Evolutionary conservation across 2,888 invertebrate species (phyloP).

Genomic region (Sinotaia quadrata): DNA sequence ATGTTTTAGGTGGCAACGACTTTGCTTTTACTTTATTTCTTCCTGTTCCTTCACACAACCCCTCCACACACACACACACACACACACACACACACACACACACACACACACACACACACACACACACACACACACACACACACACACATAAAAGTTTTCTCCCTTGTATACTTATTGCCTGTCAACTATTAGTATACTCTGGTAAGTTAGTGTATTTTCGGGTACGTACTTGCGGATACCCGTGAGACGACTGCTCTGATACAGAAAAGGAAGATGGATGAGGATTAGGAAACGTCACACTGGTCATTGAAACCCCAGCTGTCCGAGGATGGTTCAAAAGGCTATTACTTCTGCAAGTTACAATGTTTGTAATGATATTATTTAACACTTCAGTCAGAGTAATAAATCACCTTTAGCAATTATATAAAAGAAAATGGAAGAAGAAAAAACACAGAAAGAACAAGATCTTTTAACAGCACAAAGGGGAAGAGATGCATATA

Average conservation of each 20-base stretch:
- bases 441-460: too few species aligned
- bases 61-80: not conserved
- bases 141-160: not conserved
- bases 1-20: too few species aligned
- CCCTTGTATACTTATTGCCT: too few species aligned
- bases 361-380: not conserved
- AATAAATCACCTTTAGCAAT: constrained; percentile 68
- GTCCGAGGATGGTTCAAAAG: constrained; percentile 50
- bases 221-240: constrained; percentile 65
- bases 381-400: constrained; percentile 63
- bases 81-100: not conserved
- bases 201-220: too few species aligned
- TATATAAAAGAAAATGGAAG: too few species aligned
- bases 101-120: not conserved
- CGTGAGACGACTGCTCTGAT: constrained; percentile 53
- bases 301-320: constrained; percentile 61
- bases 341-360: constrained; percentile 49
- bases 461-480: too few species aligned
- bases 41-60: too few species aligned
- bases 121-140: constrained; percentile 5
- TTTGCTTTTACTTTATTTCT: too few species aligned
- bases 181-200: too few species aligned
- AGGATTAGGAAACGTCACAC: constrained; percentile 64
- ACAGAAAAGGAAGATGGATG: constrained; percentile 61
- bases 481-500: too few species aligned